Percentiles rank a stretch among this genome's conserved stretches.
phyloP scores from a whole-genome alignment of 2,888 invertebrate genomes.

The Synergus japonicus region DNA sequence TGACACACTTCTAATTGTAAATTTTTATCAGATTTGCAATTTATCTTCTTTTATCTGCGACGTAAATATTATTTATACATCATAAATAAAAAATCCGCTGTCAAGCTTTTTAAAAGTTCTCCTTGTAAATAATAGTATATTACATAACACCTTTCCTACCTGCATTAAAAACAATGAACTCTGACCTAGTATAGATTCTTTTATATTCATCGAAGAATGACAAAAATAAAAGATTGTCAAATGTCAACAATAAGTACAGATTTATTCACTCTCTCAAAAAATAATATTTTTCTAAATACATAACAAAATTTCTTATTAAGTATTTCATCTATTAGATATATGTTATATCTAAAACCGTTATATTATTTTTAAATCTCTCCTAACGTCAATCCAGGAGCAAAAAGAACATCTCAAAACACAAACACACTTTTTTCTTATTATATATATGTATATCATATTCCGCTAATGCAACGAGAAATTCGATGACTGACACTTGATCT shows the following conservation, averaged over 20 bases:
- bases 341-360: background rate
- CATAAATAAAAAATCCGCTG: no score
- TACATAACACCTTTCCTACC: background rate
- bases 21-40: no score
- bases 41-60: no score
- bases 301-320: background rate
- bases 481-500: conserved; percentile 14
- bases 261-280: background rate
- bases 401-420: background rate
- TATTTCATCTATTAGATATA: background rate
- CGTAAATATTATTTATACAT: no score
- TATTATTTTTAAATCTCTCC: background rate
- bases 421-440: background rate
- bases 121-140: background rate
- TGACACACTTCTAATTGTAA: no score
- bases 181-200: background rate
- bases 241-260: background rate
- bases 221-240: background rate
- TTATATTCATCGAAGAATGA: background rate
- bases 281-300: background rate
- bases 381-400: background rate
- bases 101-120: background rate
- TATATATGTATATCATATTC: background rate
- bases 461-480: background rate
- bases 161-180: background rate